Evolutionary conservation across 2,888 invertebrate genomes (phyloP).

Genomic region (Cephus rjabovi): DNA sequence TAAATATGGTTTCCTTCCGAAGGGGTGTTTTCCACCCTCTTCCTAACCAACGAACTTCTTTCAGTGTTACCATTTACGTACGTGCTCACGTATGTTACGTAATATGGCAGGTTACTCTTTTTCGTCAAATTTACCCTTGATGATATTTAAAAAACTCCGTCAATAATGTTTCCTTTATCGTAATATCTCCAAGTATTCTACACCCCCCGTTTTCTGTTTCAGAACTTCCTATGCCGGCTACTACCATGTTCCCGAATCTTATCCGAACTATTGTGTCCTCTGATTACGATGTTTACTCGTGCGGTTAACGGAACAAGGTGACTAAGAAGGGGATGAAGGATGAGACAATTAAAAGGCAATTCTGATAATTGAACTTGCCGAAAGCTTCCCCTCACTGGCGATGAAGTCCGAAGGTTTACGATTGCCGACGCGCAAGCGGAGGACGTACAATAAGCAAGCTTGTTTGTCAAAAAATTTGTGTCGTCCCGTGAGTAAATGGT

Average conservation of each 20-base stretch:
- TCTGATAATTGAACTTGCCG: neutral
- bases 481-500: neutral
- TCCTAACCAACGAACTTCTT: neutral
- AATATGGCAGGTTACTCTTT: neutral
- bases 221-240: neutral
- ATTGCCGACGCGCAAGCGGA: neutral
- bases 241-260: neutral
- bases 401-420: constrained; percentile 1
- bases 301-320: neutral
- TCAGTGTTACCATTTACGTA: neutral
- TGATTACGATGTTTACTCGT: neutral
- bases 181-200: neutral
- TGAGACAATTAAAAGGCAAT: neutral
- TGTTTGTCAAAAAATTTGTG: constrained; percentile 6
- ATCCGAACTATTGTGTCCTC: neutral
- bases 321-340: neutral
- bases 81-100: neutral
- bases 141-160: neutral
- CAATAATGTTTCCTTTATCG: neutral
- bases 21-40: constrained; percentile 1
- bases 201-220: neutral
- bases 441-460: neutral
- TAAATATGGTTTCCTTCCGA: constrained; percentile 55
- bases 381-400: neutral
- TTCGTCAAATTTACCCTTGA: neutral